phyloP scores from a whole-genome alignment of 2,113 vertebrate genomes.

The Uropsilus gracilis region DNA sequence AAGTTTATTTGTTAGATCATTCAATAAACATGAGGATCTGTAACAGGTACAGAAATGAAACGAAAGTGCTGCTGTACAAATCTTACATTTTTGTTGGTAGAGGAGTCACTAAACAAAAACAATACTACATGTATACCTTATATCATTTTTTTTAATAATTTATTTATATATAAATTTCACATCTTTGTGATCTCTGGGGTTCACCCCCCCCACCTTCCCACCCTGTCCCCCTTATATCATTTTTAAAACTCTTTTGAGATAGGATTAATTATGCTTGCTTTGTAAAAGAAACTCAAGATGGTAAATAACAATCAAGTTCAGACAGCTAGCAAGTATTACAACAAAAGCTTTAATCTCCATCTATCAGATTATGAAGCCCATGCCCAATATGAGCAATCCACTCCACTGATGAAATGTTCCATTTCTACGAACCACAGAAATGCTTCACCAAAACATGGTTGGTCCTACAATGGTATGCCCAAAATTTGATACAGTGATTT shows the following conservation, averaged over 20 bases:
- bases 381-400: not conserved
- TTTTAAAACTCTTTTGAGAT: not conserved
- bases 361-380: not conserved
- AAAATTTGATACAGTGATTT: not conserved
- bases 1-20: not conserved
- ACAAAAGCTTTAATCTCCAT: not conserved
- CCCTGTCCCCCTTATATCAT: not conserved
- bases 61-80: not conserved
- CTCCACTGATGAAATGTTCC: not conserved
- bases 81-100: not conserved
- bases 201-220: no score
- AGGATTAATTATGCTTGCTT: not conserved
- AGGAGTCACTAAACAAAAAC: not conserved
- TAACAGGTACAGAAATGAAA: not conserved
- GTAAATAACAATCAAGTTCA: not conserved
- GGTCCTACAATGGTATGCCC: not conserved
- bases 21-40: not conserved
- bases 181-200: no score
- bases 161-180: no score
- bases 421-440: not conserved
- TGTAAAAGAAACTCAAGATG: not conserved
- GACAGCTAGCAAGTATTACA: not conserved
- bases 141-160: no score
- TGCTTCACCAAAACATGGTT: not conserved
- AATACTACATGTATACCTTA: not conserved